Evolutionary conservation across 1,140 invertebrate genomes (phyloP).

Genomic region (Eufriesea mexicana): DNA sequence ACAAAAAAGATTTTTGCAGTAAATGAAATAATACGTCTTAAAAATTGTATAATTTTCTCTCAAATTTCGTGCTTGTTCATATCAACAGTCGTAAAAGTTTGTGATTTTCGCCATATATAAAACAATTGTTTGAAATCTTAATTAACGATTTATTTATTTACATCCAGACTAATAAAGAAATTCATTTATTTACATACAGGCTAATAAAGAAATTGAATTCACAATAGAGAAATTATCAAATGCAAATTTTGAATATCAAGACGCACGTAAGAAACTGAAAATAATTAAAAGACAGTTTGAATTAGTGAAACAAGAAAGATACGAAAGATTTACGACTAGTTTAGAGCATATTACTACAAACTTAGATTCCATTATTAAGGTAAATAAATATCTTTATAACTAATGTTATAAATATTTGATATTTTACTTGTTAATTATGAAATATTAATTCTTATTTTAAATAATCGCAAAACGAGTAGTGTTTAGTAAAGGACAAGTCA

Average conservation of each 20-base stretch:
- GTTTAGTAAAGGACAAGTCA: conserved; percentile 86
- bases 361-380: conserved; percentile 98
- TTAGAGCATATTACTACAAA: conserved; percentile 96
- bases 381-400: conserved; percentile 69
- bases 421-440: neutral
- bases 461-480: conserved; percentile 5
- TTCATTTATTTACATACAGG: conserved; percentile 37
- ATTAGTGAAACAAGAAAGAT: conserved; percentile 93
- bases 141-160: too few species aligned
- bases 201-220: conserved; percentile 27
- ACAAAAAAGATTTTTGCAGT: too few species aligned
- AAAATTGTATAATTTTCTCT: too few species aligned
- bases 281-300: conserved; percentile 95
- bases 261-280: conserved; percentile 91
- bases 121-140: too few species aligned
- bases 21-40: too few species aligned
- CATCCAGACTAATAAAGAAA: conserved; percentile 52
- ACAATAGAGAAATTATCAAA: conserved; percentile 82
- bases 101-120: too few species aligned
- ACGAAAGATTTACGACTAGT: conserved; percentile 93
- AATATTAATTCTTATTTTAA: neutral
- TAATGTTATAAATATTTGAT: too few species aligned
- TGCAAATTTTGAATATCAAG: conserved; percentile 95
- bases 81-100: too few species aligned
- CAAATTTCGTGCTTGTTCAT: too few species aligned